Conservation (phyloP, 2,797 vertebrate genomes). For the Pipistrellus kuhlii region DNA sequence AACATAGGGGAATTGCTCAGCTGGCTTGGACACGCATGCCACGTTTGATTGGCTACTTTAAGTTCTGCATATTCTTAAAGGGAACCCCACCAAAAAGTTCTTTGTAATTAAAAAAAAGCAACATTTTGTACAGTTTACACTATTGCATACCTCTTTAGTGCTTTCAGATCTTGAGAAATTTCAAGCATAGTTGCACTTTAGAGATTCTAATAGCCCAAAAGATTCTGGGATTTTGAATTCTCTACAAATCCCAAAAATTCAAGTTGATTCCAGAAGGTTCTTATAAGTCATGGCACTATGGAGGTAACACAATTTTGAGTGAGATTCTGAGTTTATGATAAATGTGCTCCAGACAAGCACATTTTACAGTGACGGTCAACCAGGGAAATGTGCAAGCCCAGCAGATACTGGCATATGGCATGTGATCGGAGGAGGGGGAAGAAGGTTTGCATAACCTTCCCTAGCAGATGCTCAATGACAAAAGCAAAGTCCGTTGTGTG, state of each 20-base stretch:
- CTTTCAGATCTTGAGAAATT: not conserved
- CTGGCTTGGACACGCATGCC: not conserved
- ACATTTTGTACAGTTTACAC: not conserved
- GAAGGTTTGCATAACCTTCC: conserved; percentile 1
- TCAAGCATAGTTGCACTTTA: not conserved
- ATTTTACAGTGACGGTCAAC: conserved; percentile 62
- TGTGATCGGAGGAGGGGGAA: not conserved
- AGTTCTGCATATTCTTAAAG: not conserved
- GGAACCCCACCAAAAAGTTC: not conserved
- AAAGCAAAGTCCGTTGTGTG: conserved; percentile 52
- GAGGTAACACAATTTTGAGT: conserved; percentile 59
- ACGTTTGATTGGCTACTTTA: not conserved
- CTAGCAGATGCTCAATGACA: conserved; percentile 77
- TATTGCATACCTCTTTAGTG: not conserved
- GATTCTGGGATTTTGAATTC: not conserved
- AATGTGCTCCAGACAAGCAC: conserved; percentile 63
- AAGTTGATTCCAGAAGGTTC: not conserved
- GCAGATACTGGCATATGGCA: conserved; percentile 75
- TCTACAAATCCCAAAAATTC: not conserved
- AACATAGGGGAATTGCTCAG: not conserved
- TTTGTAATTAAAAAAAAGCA: not conserved
- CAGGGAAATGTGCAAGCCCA: conserved; percentile 67
- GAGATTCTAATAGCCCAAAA: not conserved
- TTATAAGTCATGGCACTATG: not conserved
- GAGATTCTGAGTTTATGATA: conserved; percentile 54